Percentiles rank a stretch among this genome's conserved stretches.
phyloP scores from a whole-genome alignment of 30 jellyfish, hydroid and myxozoan species.

The Sanderia malayensis region DNA sequence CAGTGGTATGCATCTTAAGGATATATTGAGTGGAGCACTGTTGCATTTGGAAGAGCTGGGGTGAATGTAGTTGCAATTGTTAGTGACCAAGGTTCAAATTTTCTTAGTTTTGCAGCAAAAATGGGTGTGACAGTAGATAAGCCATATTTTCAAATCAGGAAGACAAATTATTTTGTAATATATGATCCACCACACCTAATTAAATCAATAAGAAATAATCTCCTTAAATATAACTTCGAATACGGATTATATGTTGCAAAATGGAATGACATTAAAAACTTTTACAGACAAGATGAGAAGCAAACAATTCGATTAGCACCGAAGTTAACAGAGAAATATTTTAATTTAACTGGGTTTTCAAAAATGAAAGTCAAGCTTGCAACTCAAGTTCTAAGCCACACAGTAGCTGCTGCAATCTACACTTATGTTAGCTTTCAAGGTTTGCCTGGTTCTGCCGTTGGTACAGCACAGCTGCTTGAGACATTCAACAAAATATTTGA shows the following conservation, averaged over 20 bases:
- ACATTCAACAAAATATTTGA: slow-evolving; percentile 33
- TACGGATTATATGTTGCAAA: slow-evolving; percentile 11
- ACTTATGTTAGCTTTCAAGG: slow-evolving; percentile 49
- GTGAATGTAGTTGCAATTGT: slow-evolving; percentile 29
- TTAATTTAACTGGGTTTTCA: slow-evolving; percentile 16
- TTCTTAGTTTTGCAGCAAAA: slow-evolving; percentile 4
- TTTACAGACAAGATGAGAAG: slow-evolving; percentile 29
- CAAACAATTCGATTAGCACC: slow-evolving; percentile 61
- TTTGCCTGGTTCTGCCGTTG: slow-evolving; percentile 23
- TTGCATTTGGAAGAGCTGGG: slow-evolving; percentile 33
- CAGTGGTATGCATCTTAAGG: slow-evolving; percentile 6
- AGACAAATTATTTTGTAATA: slow-evolving; percentile 8
- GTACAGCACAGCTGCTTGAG: slow-evolving; percentile 20
- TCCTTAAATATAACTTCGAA: slow-evolving; percentile 11
- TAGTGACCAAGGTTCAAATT: too few species aligned
- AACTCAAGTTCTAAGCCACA: slow-evolving; percentile 29
- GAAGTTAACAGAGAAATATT: slow-evolving; percentile 28
- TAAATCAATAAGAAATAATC: slow-evolving; percentile 21
- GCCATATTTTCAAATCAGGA: slow-evolving; percentile 32
- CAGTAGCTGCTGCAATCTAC: slow-evolving; percentile 42
- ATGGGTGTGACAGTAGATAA: slow-evolving; percentile 27
- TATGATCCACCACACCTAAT: slow-evolving; percentile 35
- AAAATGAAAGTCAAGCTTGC: slow-evolving; percentile 45
- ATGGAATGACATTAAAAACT: slow-evolving; percentile 23
- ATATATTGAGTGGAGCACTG: slow-evolving; percentile 4